Base-by-base conservation (phyloP, 2,888 invertebrate species). In the Eristalinus aeneus region DNA sequence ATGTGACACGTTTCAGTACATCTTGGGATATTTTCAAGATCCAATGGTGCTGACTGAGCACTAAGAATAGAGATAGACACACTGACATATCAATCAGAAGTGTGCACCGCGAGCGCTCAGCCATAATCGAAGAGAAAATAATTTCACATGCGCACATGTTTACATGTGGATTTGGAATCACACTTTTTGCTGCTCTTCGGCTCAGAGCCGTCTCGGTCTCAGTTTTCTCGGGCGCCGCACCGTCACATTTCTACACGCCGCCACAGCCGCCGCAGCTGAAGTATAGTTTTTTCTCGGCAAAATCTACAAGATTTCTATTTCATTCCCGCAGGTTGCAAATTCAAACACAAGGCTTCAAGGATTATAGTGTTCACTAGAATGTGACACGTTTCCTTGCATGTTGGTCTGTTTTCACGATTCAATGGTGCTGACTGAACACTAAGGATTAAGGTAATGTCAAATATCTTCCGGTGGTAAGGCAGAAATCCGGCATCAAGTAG, bases 41-140 rank as follows among this genome's bases (percentile, higher is more conserved):
- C n/a, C n/a, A n/a, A n/a, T n/a, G n/a, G n/a, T n/a, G n/a, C n/a
- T n/a, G n/a, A n/a, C n/a, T n/a, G n/a, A n/a, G n/a, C n/a, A n/a
- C n/a, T n/a, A n/a, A n/a, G n/a, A n/a, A n/a, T n/a, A n/a, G n/a
- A n/a, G n/a, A n/a, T n/a, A n/a, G n/a, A 85, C 85, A 81, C 69
- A 71, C 74, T 86, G 82, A 86, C 86, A 74, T 82, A 86, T 86
- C 86, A 86, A 86, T 86, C 78, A 86, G 86, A 86, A 86, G 81
- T 81, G 81, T 72, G 68, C 80, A 67, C 8, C 12, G 69, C 73
- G 31, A 56, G 34, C 32, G 54, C 56, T 32, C 72, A 77, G 76
- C 68, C 81, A 74, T 61, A 69, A 68, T 81, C 69, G 74, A 86
- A 86, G 86, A 82, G 86, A 86, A 86, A 86, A 82, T 82, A 77